Base-by-base conservation (phyloP, 2,888 invertebrate species). In the Andrena trimmerana region DNA sequence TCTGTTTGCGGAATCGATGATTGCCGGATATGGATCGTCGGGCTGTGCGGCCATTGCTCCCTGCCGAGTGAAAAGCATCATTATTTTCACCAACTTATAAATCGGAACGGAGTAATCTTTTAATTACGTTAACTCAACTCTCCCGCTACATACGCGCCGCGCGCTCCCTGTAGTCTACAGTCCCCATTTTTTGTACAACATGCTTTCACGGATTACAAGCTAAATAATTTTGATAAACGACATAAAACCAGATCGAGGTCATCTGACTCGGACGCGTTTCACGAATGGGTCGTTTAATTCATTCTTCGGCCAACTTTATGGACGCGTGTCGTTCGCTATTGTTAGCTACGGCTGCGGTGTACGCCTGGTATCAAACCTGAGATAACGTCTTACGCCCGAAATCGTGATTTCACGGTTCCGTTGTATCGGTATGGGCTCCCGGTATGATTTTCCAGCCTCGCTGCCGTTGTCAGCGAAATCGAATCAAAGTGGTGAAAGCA, bases 21-120 rank as follows among this genome's bases (percentile, higher is more conserved):
- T 52, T 74, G 87, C 90, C 72, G 84, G 81, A 60, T 82, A 73
- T 3, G 79, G 63, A 62, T 78, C 83, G 48, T 83, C 80, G 27
- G 81, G 1, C 7, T 75, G 76, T 36, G 68, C 74, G 60, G 83
- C 66, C 90, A 90, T 89, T 29, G 52, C 74, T 74, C 27, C 24
- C 29, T 65, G 42, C 65, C 67, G 50, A 63, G 50, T 50, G 27
- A 72, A 52, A 59, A 69, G 24, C 42, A 24, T 42, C 20, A 27
- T 27, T 27, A 63, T 33, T 33, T n/a, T 33, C 3, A 60, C 16
- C 59, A 7, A 33, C 31, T n/a, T n/a, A n/a, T 6, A 60, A 60
- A 31, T n/a, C 60, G 33, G 3, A n/a, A 60, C 20, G 6, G 1
- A 6, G 13, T 20, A 7, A 36, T 2, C 4, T 0, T 10, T 20